Conservation (phyloP, 53 echinoderm and acorn worm genomes). For the Astropecten irregularis region DNA sequence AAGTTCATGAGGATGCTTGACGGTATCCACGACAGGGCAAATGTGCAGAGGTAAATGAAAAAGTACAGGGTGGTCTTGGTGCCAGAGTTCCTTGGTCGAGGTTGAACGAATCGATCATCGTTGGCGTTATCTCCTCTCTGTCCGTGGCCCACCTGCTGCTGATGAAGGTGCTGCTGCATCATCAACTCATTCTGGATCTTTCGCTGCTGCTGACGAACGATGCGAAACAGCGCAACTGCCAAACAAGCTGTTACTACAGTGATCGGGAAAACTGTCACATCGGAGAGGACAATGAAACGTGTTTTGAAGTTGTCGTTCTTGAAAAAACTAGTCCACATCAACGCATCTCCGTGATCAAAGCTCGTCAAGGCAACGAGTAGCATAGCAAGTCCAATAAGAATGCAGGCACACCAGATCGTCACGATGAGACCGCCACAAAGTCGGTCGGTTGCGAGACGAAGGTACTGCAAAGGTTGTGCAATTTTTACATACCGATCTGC, state of each 20-base stretch:
- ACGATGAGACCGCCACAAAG: neutral
- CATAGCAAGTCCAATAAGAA: neutral
- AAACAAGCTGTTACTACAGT: neutral
- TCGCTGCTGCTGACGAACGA: neutral
- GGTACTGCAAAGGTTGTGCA: too few relatives aligned
- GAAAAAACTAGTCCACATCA: too few relatives aligned
- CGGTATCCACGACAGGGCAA: neutral
- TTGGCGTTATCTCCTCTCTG: neutral
- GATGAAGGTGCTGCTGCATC: neutral
- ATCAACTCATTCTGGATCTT: neutral
- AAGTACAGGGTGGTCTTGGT: neutral
- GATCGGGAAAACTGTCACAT: neutral
- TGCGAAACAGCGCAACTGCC: neutral
- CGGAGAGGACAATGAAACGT: neutral
- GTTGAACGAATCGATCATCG: neutral
- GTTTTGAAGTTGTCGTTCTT: too few relatives aligned
- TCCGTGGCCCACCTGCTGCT: too few relatives aligned
- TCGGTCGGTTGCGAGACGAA: too few relatives aligned
- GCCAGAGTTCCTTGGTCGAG: neutral
- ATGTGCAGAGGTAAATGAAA: neutral
- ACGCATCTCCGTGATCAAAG: neutral
- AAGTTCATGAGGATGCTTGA: neutral
- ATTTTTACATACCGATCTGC: too few relatives aligned
- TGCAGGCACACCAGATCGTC: neutral
- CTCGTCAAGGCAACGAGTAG: too few relatives aligned